Conservation (phyloP, 2,888 invertebrate species). For the Mantis religiosa region DNA sequence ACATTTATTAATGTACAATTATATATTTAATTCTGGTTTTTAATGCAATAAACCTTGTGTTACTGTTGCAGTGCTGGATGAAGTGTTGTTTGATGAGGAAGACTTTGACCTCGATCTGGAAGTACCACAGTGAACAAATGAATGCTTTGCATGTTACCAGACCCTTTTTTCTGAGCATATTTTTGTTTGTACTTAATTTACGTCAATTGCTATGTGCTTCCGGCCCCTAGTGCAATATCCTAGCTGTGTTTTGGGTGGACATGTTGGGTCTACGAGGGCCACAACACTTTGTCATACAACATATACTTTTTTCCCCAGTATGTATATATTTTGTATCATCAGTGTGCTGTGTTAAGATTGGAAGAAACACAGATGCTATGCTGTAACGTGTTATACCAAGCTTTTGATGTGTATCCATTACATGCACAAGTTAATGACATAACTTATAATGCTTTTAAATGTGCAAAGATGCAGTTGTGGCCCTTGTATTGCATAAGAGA, state of each 20-base stretch:
- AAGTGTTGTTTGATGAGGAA: conserved; percentile 39
- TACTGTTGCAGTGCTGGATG: conserved; percentile 37
- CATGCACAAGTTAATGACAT: not conserved
- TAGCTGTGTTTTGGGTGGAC: not conserved
- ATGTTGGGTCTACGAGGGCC: not conserved
- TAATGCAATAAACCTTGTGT: not conserved
- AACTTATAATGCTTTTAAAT: not conserved
- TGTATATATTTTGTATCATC: not conserved
- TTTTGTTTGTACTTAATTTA: not conserved
- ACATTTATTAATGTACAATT: too few species aligned
- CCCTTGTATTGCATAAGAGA: not conserved
- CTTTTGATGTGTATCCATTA: not conserved
- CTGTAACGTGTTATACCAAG: not conserved
- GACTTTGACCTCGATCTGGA: conserved; percentile 32
- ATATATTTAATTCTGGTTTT: too few species aligned
- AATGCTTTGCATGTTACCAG: not conserved
- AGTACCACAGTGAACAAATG: not conserved
- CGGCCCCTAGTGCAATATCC: not conserved
- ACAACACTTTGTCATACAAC: not conserved
- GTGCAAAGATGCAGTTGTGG: not conserved
- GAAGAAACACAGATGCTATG: not conserved
- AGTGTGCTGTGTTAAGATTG: not conserved
- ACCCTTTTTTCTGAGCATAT: not conserved
- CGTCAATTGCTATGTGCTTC: not conserved
- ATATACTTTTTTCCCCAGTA: too few species aligned